These are phyloP conservation scores for Willowsia nigromaculata DNA, from an alignment of 2,888 invertebrate species.

Conservation along the genomic window DNA sequence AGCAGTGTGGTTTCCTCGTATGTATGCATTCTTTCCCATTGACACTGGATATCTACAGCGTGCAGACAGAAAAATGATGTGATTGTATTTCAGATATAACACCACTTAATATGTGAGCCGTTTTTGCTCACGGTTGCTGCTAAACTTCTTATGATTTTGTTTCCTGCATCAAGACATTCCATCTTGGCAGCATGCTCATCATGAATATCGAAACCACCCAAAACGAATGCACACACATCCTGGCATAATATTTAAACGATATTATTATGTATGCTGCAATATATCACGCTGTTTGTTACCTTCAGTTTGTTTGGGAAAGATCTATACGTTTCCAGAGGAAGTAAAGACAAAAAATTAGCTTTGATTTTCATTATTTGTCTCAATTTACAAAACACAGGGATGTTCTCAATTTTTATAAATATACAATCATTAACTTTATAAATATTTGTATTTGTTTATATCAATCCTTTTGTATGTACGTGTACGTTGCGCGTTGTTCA, in stretches of 20 bases:
- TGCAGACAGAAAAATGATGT: conserved; percentile 60
- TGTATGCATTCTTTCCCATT: not conserved
- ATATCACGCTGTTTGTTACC: not conserved
- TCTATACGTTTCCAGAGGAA: too few relatives aligned
- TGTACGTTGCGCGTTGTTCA: too few relatives aligned
- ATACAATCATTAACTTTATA: too few relatives aligned
- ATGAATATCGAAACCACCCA: not conserved
- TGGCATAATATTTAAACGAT: not conserved
- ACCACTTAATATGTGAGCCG: conserved; percentile 20
- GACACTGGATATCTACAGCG: conserved; percentile 31
- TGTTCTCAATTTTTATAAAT: too few relatives aligned
- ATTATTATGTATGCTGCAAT: too few relatives aligned
- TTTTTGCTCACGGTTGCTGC: conserved; percentile 25
- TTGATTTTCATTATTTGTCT: too few relatives aligned
- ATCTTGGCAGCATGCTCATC: not conserved
- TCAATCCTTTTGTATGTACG: too few relatives aligned
- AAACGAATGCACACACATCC: not conserved
- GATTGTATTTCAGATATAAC: conserved; percentile 59
- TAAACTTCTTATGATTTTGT: conserved; percentile 19
- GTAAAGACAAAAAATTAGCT: too few relatives aligned
- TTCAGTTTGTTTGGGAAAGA: too few relatives aligned
- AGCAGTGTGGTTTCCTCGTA: not conserved
- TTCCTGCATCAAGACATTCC: conserved; percentile 12
- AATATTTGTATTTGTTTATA: too few relatives aligned
- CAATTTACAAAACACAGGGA: too few relatives aligned